Conservation (phyloP, 2,888 invertebrate genomes). For the Ectemnius lituratus region DNA sequence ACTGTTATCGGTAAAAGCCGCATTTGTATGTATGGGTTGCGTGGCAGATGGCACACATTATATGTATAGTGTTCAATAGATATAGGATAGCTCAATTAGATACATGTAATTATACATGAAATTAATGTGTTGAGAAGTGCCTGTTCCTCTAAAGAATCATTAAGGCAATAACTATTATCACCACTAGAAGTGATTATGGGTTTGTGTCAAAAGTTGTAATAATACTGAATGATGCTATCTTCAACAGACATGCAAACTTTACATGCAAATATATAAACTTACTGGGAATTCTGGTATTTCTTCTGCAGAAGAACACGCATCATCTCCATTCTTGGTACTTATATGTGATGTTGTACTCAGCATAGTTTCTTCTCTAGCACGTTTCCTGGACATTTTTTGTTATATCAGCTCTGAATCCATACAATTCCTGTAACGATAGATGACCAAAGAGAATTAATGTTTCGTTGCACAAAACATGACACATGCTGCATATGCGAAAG, state of each 20-base stretch:
- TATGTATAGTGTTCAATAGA: conserved; percentile 1
- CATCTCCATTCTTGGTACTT: conserved; percentile 63
- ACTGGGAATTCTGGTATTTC: conserved; percentile 63
- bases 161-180: too few species aligned
- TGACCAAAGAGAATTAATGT: background rate
- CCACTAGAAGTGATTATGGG: too few species aligned
- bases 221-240: too few species aligned
- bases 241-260: too few species aligned
- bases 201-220: too few species aligned
- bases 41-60: conserved; percentile 24
- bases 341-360: conserved; percentile 47
- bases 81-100: too few species aligned
- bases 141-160: too few species aligned
- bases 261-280: conserved; percentile 35
- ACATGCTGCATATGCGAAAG: background rate
- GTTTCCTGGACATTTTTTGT: conserved; percentile 72
- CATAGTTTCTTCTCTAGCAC: conserved; percentile 63
- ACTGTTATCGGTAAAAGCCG: conserved; percentile 44
- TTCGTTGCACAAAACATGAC: conserved; percentile 1
- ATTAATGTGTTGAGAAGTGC: too few species aligned
- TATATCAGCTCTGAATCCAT: conserved; percentile 44
- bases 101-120: too few species aligned
- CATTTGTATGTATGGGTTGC: conserved; percentile 16
- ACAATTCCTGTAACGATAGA: conserved; percentile 27
- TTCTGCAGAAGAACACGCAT: conserved; percentile 58